phyloP scores from a whole-genome alignment of 64 coral and sea anemone species.

The Pocillopora damicornis region DNA sequence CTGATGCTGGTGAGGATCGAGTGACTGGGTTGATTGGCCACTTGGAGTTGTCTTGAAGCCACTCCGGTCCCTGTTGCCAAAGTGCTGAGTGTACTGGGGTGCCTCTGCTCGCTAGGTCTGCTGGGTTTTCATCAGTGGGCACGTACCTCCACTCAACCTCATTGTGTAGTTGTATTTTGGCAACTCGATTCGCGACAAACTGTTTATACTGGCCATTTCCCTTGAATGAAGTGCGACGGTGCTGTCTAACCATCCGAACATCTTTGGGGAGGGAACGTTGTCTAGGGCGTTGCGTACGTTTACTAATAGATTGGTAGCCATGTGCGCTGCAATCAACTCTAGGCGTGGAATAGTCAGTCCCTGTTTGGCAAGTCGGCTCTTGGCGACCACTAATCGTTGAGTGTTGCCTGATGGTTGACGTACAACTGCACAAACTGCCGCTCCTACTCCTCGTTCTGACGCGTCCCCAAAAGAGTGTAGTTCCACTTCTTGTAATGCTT shows the following conservation, averaged over 20 bases:
- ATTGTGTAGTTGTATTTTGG: conserved; percentile 10
- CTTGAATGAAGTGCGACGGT: background rate
- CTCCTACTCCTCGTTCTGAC: background rate
- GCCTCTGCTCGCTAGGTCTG: conserved; percentile 48
- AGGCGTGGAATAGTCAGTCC: conserved; percentile 29
- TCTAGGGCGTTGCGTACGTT: background rate
- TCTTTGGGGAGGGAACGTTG: background rate
- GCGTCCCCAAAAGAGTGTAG: conserved; percentile 32
- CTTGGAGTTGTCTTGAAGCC: background rate
- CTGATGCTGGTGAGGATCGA: background rate
- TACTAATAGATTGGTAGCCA: conserved; percentile 12
- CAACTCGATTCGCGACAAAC: conserved; percentile 31
- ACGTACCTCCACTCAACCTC: conserved; percentile 35
- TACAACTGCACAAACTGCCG: conserved; percentile 5
- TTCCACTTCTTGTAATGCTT: conserved; percentile 28
- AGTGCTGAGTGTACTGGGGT: conserved; percentile 17
- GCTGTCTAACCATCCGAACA: conserved; percentile 20
- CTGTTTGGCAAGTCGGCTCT: conserved; percentile 23
- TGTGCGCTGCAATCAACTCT: conserved; percentile 30
- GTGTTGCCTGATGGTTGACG: conserved; percentile 20
- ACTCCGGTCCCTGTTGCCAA: conserved; percentile 25
- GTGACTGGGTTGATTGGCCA: conserved; percentile 23
- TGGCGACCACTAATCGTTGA: background rate
- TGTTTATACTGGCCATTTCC: conserved; percentile 3
- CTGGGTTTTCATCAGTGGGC: conserved; percentile 38